Conservation (phyloP, 2,888 invertebrate genomes). For the Stictocephala bisonia region DNA sequence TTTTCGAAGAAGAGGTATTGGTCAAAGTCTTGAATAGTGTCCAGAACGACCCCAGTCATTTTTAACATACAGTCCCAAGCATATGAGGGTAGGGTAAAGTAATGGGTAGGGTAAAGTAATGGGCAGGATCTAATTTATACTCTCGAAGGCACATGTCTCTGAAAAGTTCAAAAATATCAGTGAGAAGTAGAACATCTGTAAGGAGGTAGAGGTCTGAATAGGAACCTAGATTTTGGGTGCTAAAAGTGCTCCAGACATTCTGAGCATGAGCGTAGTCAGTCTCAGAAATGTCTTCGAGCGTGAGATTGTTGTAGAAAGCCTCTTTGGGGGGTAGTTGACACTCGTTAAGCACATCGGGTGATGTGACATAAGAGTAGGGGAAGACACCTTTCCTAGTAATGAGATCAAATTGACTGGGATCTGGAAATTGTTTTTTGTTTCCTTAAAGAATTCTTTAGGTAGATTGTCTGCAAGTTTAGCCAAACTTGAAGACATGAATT, state of each 20-base stretch:
- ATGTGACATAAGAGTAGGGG: constrained; percentile 55
- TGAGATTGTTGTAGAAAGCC: constrained; percentile 56
- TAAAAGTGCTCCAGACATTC: constrained; percentile 61
- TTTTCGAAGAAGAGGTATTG: constrained; percentile 48
- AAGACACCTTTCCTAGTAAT: constrained; percentile 53
- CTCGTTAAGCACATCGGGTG: constrained; percentile 4
- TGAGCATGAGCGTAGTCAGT: constrained; percentile 61
- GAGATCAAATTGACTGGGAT: background rate
- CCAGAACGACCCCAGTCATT: constrained; percentile 54
- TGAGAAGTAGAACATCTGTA: constrained; percentile 62
- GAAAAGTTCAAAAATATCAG: constrained; percentile 63
- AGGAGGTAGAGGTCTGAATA: constrained; percentile 62
- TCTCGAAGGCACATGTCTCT: constrained; percentile 56
- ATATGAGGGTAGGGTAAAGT: constrained; percentile 42
- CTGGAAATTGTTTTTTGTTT: background rate
- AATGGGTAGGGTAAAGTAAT: constrained; percentile 47
- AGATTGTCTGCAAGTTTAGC: constrained; percentile 36
- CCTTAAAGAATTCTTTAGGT: background rate
- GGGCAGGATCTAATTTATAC: constrained; percentile 61
- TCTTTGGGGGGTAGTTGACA: constrained; percentile 53
- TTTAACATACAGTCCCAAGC: constrained; percentile 56
- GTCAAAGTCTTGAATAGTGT: constrained; percentile 54
- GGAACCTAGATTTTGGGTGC: constrained; percentile 59
- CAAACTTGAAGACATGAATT: constrained; percentile 43
- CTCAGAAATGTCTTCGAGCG: constrained; percentile 52